Evolutionary conservation across 2,888 invertebrate genomes (phyloP).

Genomic region (Eupithecia subumbrata): DNA sequence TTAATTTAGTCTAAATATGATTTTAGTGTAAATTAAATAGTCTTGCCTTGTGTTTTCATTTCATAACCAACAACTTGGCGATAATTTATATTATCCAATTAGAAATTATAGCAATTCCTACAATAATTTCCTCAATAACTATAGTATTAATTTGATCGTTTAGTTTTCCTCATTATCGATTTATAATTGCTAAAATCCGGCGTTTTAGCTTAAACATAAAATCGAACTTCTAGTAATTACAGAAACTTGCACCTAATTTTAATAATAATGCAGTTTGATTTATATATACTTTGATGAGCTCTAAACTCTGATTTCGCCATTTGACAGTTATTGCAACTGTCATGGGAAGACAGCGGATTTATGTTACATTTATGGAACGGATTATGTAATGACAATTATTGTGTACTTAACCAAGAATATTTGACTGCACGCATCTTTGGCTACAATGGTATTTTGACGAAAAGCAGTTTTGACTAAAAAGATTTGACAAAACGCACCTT

Average conservation of each 20-base stretch:
- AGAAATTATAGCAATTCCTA: not conserved
- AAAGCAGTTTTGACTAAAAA: too few relatives aligned
- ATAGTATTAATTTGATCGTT: not conserved
- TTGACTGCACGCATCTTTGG: too few relatives aligned
- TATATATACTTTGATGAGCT: constrained; percentile 1
- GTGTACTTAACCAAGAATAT: too few relatives aligned
- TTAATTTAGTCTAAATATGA: not conserved
- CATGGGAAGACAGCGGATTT: not conserved
- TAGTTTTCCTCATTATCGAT: not conserved
- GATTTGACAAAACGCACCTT: too few relatives aligned
- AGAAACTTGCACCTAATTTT: constrained; percentile 7
- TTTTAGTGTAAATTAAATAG: not conserved
- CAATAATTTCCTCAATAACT: not conserved
- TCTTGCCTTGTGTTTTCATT: not conserved
- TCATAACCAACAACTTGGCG: not conserved
- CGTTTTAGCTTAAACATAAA: not conserved
- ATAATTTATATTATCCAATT: not conserved
- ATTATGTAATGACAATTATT: not conserved
- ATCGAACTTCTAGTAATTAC: constrained; percentile 3
- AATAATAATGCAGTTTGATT: constrained; percentile 5
- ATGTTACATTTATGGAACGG: not conserved
- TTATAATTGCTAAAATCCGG: constrained; percentile 7
- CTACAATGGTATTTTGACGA: too few relatives aligned
- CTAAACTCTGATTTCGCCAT: constrained; percentile 6
- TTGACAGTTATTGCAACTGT: constrained; percentile 5